Evolutionary conservation across 1,140 invertebrate species (phyloP), one percentile per base, ranked within the genome.

Genomic region (Ruditapes philippinarum): DNA sequence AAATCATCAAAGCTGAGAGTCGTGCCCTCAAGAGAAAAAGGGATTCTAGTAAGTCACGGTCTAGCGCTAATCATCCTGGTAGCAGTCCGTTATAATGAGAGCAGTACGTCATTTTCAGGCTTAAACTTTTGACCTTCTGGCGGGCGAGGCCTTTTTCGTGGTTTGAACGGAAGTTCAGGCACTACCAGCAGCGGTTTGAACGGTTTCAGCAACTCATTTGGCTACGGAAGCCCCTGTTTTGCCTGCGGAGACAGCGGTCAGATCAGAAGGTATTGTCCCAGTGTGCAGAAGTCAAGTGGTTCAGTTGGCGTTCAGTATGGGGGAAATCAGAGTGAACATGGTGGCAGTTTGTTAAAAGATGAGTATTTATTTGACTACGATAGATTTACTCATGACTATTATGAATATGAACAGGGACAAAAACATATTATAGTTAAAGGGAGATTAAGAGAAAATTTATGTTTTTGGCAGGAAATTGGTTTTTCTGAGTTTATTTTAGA

Each of bases 401-500:
- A 54, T 54, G 76, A 79, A 25, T 79, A 79, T 54, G 76, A 79
- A 54, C 76, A 79, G 33, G 76, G 76, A 9, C 76, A 79, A 54
- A 79, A 79, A 57, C 42, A 79, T 54, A 79, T 79, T 54, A 79
- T 79, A 28, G 76, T 79, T 28, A 9, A n/a, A 57, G 76, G 76
- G 2, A 51, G 51, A n/a, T 79, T 28, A 54, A 49, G 49, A 54
- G 51, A 79, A 42, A 25, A 54, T 79, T 11, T 74, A 2, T 38
- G 42, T 11, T 74, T 74, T 74, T 74, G 70, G 70, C 3, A 28
- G 14, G 5, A 51, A 14, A 51, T 79, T 14, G 45, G 76, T 79
- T 79, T 38, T 11, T 9, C 2, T 42, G 68, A 73, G 45, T 88
- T 88, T 79, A 78, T 88, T 40, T 57, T 81, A 68, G 86, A 88